Evolutionary conservation across 2,888 invertebrate genomes (phyloP), one percentile per base, ranked within the genome.

Genomic region (Chouioia cunea): DNA sequence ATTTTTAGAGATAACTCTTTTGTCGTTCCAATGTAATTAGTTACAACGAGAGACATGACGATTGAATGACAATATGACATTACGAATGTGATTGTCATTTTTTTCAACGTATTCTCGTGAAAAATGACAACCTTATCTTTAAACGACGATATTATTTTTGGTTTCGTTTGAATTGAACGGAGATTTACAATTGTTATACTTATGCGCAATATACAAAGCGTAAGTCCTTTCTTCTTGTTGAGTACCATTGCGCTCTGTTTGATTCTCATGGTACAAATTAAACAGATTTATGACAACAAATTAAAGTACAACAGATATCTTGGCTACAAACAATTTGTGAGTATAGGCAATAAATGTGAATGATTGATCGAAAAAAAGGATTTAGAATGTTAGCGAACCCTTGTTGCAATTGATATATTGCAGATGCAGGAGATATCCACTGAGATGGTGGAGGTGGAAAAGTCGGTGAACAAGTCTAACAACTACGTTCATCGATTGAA

Each of bases 321-420:
- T 65, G 85, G 84, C 66, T 88, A 88, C 74, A 86, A 85, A 73
- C 81, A 85, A 77, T 86, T 86, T 75, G 88, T 88, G 79, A 85
- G 86, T 82, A 69, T 60, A 14, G 16, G 14, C 18, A 53, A 36
- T 54, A 12, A 56, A 12, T 36, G 36, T 52, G 2, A 56, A 56
- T 72, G 48, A 46, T 36, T 56, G 43, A 48, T n/a, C 20, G 20
- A 15, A 59, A 47, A 43, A 56, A 16, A 44, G 60, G 14, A 43
- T 53, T 58, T 4, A 58, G 20, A 12, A 56, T 54, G n/a, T 63
- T 48, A 22, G 47, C 67, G 53, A 57, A 56, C 27, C 53, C n/a
- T 10, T 36, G 6, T 44, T 56, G 12, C 20, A 52, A 60, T 62
- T 54, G 18, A 65, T 60, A 20, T 67, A 43, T 74, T 73, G 4